Base-by-base conservation (phyloP, 2,797 vertebrate species). In the Sebastes cheni region DNA sequence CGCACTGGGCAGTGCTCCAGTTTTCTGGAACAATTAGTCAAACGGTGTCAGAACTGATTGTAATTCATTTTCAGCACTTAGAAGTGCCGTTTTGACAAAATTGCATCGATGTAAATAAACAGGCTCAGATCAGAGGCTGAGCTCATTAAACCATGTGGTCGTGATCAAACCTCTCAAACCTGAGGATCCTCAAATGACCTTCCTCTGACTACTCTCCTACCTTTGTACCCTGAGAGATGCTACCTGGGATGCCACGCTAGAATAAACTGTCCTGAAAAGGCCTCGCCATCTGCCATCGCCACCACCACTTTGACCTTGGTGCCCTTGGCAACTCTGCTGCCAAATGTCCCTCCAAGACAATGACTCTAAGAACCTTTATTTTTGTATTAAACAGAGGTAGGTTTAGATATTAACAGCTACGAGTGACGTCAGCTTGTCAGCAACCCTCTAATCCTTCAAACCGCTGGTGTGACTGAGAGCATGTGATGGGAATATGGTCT, bases 401-500 rank as follows among this genome's bases (percentile, higher is more conserved):
- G 42, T 20, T 61, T n/a, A 32, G 61, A 80, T 54, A 29, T 80
- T 46, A 69, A 32, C 39, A 56, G 62, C 39, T 59, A 34, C 20
- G 20, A 80, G 39, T 81, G 87, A 80, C 42, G 67, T 82, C 58
- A 74, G 61, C 60, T 25, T 56, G 86, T 85, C 84, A 71, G 70
- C 76, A 39, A 13, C 46, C 50, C 59, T 61, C 5, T 74, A 85
- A 89, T 87, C 81, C 78, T 29, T 72, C 71, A 71, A 60, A 77
- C 79, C 46, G 1, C 72, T n/a, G n/a, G 70, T 75, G 79, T 77
- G 60, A 82, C 62, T 30, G 60, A 50, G 42, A 88, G 72, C 77
- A 86, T 88, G 84, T 85, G 79, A 91, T 73, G 55, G 61, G 58
- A 65, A 61, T 66, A 16, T 56, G 67, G 67, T 56, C 58, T 34